phyloP scores from a whole-genome alignment of 30 jellyfish, hydroid and myxozoan species.

The Pseudorhiza aurosa region DNA sequence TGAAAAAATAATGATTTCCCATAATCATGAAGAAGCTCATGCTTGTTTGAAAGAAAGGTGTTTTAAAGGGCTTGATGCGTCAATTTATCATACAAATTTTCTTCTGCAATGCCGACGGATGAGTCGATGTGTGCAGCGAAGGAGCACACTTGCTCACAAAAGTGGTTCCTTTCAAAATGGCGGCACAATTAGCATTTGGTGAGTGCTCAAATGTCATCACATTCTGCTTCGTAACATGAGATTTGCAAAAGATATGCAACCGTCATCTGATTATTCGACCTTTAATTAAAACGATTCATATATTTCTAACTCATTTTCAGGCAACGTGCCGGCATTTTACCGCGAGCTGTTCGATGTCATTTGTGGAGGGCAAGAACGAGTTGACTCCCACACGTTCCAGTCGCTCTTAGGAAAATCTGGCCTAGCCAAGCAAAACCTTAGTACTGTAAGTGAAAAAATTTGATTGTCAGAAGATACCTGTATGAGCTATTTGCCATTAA shows the following conservation, averaged over 20 bases:
- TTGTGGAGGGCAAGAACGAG: conserved; percentile 70
- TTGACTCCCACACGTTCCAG: conserved; percentile 44
- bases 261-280: neutral
- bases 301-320: conserved; percentile 13
- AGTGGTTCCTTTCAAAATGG: conserved; percentile 53
- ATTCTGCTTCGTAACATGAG: too few species aligned
- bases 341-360: conserved; percentile 65
- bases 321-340: conserved; percentile 78
- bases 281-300: neutral
- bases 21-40: too few species aligned
- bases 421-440: conserved; percentile 36
- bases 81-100: too few species aligned
- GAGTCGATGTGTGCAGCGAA: too few species aligned
- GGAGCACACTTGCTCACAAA: conserved; percentile 14
- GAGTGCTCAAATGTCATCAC: neutral
- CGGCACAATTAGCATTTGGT: conserved; percentile 82
- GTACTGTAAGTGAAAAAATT: conserved; percentile 31
- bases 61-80: too few species aligned
- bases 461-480: too few species aligned
- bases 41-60: too few species aligned
- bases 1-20: too few species aligned
- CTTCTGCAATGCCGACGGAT: too few species aligned
- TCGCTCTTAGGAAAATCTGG: conserved; percentile 64
- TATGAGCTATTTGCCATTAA: too few species aligned
- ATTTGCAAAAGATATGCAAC: neutral